Base-by-base conservation (phyloP, 2,888 invertebrate species). In the Nesidiocoris tenuis region DNA sequence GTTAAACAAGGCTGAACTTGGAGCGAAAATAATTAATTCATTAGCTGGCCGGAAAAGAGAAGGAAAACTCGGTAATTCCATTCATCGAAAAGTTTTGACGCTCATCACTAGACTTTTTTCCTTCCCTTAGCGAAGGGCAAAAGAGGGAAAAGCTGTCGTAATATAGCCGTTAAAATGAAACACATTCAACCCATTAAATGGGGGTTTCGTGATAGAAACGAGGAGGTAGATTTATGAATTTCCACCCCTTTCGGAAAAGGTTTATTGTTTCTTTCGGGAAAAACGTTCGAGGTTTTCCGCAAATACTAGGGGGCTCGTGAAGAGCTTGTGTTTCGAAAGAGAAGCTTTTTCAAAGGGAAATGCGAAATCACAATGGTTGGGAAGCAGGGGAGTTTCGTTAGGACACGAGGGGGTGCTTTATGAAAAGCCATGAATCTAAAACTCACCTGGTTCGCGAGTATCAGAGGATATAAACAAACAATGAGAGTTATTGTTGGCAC, bases 401-500 rank as follows among this genome's bases (percentile, higher is more conserved):
- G 39, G 39, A 39, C 12, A 12, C 39, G 39, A 39, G 39, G 39
- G 57, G n/a, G 59, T n/a, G 70, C 70, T 70, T 70, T 70, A 70
- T 70, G 70, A 70, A 70, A 70, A 70, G 59, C 70, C 70, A 70
- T 70, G 70, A 70, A 70, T 70, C 61, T 70, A 61, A 70, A 70
- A 70, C 70, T 70, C 70, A 70, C 70, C 61, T 70, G 22, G 70
- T 56, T 57, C 70, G n/a, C 65, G 21, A 3, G 72, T 54, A 61
- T 61, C 72, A 61, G 61, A 72, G 61, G 21, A 61, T 61, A 72
- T 72, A 72, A 72, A 72, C 72, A 72, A 72, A 72, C 72, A 72
- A 72, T 72, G 61, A 72, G 72, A 72, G 72, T 72, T 72, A 72
- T 72, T 72, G 72, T 72, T 61, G 61, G 61, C 72, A 61, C 54